Conservation (phyloP, 2,888 invertebrate species). For the Ceriagrion tenellum region DNA sequence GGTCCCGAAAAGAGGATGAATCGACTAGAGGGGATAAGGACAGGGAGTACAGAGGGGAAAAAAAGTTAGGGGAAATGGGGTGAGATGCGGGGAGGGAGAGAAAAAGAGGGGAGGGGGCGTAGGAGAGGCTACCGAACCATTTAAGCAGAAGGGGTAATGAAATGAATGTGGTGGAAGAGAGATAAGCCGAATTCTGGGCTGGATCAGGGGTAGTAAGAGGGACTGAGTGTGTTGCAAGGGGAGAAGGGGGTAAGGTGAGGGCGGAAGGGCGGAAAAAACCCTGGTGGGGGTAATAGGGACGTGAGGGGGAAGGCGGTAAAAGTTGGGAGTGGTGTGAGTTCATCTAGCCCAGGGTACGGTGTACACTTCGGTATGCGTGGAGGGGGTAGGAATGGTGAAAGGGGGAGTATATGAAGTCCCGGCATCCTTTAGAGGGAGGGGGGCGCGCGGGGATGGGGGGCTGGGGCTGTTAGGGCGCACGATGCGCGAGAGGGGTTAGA, state of each 20-base stretch:
- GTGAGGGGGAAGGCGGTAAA: not conserved
- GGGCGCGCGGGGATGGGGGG: not conserved
- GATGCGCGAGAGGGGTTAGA: constrained; percentile 39
- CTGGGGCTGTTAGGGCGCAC: not conserved
- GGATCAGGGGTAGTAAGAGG: not conserved
- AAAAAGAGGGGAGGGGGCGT: not conserved
- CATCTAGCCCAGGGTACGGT: too few relatives aligned
- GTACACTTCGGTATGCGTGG: too few relatives aligned
- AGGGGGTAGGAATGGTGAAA: too few relatives aligned
- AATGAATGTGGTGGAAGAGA: constrained; percentile 64
- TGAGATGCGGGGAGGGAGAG: not conserved
- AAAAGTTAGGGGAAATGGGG: not conserved
- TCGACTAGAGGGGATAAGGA: not conserved
- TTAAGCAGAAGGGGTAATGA: constrained; percentile 67
- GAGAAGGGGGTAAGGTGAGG: not conserved
- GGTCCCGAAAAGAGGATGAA: not conserved
- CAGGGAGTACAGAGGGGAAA: not conserved
- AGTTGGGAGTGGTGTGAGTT: not conserved
- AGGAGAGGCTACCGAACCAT: constrained; percentile 49
- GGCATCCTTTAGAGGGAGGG: not conserved
- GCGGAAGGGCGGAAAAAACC: not conserved
- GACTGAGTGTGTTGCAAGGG: not conserved
- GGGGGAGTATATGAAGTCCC: not conserved
- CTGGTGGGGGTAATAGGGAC: not conserved
- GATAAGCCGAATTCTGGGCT: constrained; percentile 43